Evolutionary conservation across 2,113 vertebrate genomes (phyloP).

Genomic region (Syrmaticus mikado): DNA sequence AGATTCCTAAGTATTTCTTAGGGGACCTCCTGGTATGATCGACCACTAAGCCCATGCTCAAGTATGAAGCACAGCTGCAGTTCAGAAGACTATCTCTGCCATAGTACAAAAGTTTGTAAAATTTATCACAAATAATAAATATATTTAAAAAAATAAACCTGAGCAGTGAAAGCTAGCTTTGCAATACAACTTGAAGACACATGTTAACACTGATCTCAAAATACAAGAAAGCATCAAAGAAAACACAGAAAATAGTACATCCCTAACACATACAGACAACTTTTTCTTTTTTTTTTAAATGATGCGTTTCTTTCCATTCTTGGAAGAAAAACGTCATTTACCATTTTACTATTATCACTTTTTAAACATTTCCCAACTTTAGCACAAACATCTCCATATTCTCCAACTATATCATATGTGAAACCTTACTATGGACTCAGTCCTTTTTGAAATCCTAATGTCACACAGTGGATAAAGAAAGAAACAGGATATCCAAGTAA

Average conservation of each 20-base stretch:
- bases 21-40: background rate
- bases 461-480: slow-evolving; percentile 59
- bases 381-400: background rate
- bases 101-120: background rate
- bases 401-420: background rate
- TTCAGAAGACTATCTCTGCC: background rate
- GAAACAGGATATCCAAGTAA: slow-evolving; percentile 72
- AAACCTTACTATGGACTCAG: slow-evolving; percentile 24
- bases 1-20: background rate
- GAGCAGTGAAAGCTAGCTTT: background rate
- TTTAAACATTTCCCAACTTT: background rate
- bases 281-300: background rate
- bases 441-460: slow-evolving; percentile 48
- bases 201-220: background rate
- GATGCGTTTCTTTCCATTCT: background rate
- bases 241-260: background rate
- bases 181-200: background rate
- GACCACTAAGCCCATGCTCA: background rate
- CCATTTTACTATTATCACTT: background rate
- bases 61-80: background rate
- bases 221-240: background rate
- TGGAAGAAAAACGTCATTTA: background rate
- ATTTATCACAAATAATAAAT: background rate
- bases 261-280: background rate
- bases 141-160: background rate